Conservation (phyloP, 1,140 invertebrate species). For the Bombus waltoni region DNA sequence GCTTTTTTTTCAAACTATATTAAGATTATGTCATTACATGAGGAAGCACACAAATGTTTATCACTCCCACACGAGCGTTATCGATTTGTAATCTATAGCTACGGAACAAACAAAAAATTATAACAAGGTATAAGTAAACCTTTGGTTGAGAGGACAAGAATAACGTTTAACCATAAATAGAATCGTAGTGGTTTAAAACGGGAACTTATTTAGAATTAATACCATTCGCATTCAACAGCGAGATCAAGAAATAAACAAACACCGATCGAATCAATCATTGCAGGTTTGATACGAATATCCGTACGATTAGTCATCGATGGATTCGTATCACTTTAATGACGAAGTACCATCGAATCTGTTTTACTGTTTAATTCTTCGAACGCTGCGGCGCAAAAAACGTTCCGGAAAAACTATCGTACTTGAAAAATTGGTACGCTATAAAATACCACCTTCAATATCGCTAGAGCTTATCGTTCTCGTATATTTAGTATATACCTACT, state of each 20-base stretch:
- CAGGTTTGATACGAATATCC: background rate
- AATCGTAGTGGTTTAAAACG: background rate
- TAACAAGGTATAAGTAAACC: background rate
- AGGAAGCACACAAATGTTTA: background rate
- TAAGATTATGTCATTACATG: background rate
- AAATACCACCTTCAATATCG: background rate
- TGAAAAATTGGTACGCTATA: background rate
- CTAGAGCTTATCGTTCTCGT: background rate
- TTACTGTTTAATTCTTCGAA: background rate
- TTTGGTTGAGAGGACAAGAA: background rate
- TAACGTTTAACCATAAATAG: background rate
- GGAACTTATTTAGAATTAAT: background rate
- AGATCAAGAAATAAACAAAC: background rate
- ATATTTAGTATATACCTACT: background rate
- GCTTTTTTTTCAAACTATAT: background rate
- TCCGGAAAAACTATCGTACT: too few species aligned
- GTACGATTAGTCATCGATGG: background rate
- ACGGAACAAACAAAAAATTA: background rate
- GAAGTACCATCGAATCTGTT: background rate
- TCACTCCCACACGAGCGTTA: background rate
- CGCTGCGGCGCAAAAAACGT: background rate
- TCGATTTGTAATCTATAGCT: constrained; percentile 14
- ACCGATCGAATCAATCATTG: background rate
- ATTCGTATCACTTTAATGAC: background rate
- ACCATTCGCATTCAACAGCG: too few species aligned